A percentile compares a stretch with the other conserved stretches of the same genome.
Evolutionary conservation across 2,888 invertebrate genomes (phyloP).

Genomic region (Sabatieria punctata): DNA sequence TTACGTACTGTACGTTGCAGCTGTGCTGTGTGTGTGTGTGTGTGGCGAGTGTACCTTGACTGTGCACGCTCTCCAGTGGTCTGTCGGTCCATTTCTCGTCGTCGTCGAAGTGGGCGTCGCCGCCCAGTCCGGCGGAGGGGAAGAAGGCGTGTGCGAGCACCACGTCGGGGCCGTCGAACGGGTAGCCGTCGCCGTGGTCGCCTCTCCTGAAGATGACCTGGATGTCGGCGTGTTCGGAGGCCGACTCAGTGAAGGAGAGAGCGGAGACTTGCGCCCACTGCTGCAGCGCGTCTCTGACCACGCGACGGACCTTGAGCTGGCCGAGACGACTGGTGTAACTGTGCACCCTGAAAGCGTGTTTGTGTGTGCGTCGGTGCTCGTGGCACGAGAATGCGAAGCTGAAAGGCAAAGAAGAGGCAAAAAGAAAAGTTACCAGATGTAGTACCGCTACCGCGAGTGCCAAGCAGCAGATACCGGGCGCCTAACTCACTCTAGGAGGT

Average conservation of each 20-base stretch:
- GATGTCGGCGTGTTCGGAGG: constrained; percentile 49
- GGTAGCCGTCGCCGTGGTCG: constrained; percentile 13
- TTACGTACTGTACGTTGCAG: no score
- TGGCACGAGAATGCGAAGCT: no score
- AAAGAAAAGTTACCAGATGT: no score
- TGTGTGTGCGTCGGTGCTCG: no score
- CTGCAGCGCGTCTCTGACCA: constrained; percentile 45
- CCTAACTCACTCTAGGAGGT: constrained; percentile 12
- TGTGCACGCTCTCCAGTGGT: constrained; percentile 25
- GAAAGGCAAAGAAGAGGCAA: no score
- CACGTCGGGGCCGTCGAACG: constrained; percentile 14
- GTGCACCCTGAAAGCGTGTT: constrained; percentile 1
- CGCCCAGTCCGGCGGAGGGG: constrained; percentile 17
- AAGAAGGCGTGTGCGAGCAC: constrained; percentile 16
- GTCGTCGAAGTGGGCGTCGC: constrained; percentile 17
- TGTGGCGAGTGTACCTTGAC: not conserved
- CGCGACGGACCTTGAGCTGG: constrained; percentile 9
- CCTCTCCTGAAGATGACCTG: constrained; percentile 47
- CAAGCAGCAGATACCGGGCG: not conserved
- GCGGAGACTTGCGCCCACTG: constrained; percentile 47
- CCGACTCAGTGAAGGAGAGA: constrained; percentile 23
- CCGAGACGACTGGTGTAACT: not conserved
- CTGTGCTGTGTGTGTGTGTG: not conserved
- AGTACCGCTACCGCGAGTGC: no score
- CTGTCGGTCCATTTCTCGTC: constrained; percentile 23